Evolutionary conservation across 2,113 vertebrate species (phyloP).

Genomic region (Ceyx margarethae): DNA sequence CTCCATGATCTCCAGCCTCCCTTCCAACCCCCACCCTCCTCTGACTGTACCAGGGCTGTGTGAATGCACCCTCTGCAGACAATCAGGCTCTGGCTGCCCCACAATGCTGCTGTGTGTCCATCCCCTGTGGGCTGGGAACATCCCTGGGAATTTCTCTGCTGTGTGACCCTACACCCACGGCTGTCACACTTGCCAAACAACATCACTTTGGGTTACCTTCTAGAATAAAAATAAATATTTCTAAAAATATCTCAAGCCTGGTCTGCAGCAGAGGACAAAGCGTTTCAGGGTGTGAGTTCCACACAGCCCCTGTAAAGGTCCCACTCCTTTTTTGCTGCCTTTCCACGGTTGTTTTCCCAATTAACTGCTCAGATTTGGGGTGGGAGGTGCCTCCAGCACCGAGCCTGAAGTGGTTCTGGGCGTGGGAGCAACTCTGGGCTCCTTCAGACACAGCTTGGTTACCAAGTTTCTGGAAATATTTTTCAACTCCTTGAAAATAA

Average conservation of each 20-base stretch:
- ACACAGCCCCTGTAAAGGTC: neutral
- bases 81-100: neutral
- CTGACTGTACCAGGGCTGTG: neutral
- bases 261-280: neutral
- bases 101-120: slow-evolving; percentile 32
- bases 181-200: neutral
- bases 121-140: neutral
- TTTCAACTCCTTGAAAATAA: neutral
- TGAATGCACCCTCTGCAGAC: neutral
- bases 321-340: neutral
- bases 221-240: neutral
- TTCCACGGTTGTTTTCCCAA: neutral
- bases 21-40: too few relatives aligned
- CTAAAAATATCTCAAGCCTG: neutral
- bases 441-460: neutral
- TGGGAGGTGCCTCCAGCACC: neutral
- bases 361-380: neutral
- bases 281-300: neutral
- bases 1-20: too few relatives aligned
- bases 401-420: neutral
- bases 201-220: neutral
- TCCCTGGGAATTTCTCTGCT: slow-evolving; percentile 15
- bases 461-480: neutral
- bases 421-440: rapidly evolving
- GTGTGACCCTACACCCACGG: slow-evolving; percentile 27